Conservation (phyloP, 53 echinoderm and acorn worm genomes). For the Antedon mediterranea region DNA sequence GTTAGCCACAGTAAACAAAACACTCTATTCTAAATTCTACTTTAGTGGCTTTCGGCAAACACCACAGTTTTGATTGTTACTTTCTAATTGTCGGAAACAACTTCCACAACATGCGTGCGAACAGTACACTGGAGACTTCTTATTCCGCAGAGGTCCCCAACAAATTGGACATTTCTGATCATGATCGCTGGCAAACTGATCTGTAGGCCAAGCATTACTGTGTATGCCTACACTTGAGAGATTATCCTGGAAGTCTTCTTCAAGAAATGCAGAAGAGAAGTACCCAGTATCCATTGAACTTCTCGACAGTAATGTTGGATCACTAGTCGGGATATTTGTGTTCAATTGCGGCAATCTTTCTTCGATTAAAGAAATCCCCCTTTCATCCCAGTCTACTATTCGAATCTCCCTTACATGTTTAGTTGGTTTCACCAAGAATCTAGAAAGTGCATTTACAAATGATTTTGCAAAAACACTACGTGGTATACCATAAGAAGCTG, state of each 20-base stretch:
- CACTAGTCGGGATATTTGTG: neutral
- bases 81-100: neutral
- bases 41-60: neutral
- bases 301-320: too few species aligned
- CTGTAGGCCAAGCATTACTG: too few species aligned
- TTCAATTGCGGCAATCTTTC: neutral
- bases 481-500: neutral
- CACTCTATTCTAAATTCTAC: too few species aligned
- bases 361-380: neutral
- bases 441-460: neutral
- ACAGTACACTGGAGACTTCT: too few species aligned
- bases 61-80: neutral
- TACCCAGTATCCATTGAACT: too few species aligned
- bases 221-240: too few species aligned
- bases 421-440: neutral
- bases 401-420: neutral
- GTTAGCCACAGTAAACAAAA: too few species aligned
- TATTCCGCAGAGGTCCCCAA: neutral
- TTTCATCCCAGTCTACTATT: neutral
- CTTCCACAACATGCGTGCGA: neutral
- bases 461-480: neutral
- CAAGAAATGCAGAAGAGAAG: too few species aligned
- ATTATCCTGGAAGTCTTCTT: too few species aligned
- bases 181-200: neutral
- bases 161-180: neutral